Evolutionary conservation across 1,140 invertebrate species (phyloP).

Genomic region (Megalonaias nervosa): DNA sequence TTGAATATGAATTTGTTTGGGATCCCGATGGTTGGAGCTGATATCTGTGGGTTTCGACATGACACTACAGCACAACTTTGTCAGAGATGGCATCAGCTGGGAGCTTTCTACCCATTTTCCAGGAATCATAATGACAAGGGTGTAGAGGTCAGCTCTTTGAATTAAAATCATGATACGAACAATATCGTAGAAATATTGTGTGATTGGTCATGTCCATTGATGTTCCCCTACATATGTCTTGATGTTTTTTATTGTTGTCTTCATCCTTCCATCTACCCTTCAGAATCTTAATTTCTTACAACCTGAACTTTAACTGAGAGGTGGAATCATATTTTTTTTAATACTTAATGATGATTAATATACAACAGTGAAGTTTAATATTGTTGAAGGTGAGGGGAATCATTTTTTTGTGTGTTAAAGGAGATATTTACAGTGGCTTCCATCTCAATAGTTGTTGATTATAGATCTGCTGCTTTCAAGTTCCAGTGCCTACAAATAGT

Average conservation of each 20-base stretch:
- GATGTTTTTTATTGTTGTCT: background rate
- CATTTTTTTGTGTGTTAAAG: no score
- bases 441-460: no score
- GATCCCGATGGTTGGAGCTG: slow-evolving; percentile 87
- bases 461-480: no score
- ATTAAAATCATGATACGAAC: slow-evolving; percentile 3
- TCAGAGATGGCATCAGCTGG: slow-evolving; percentile 75
- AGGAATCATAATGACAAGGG: slow-evolving; percentile 62
- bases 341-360: no score
- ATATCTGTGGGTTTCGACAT: slow-evolving; percentile 90
- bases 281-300: background rate
- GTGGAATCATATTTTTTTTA: no score
- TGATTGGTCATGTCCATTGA: background rate
- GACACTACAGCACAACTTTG: slow-evolving; percentile 81
- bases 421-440: no score
- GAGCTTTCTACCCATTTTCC: slow-evolving; percentile 73
- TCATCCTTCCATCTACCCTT: background rate
- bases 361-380: no score
- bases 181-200: background rate
- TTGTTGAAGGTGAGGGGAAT: no score
- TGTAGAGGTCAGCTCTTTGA: background rate
- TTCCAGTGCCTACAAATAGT: no score
- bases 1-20: slow-evolving; percentile 70
- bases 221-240: background rate
- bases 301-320: background rate